A percentile compares a stretch with the other conserved stretches of the same genome.
Conservation (phyloP, 53 echinoderm and acorn worm species). For the Mesocentrotus franciscanus region DNA sequence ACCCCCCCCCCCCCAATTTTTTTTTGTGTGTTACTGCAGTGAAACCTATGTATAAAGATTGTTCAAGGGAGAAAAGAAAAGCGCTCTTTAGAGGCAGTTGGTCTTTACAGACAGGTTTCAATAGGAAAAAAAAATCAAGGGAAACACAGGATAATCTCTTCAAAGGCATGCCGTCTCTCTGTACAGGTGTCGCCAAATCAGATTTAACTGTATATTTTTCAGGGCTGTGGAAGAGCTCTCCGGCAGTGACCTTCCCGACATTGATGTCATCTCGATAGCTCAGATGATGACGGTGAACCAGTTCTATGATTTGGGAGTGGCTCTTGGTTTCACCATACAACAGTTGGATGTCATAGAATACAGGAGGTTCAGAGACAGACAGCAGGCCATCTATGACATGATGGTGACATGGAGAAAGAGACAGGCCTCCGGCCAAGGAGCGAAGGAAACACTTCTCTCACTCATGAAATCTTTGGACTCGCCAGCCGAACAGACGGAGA, state of each 20-base stretch:
- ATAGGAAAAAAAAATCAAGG: too few species aligned
- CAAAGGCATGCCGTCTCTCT: too few species aligned
- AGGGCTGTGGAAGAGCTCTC: neutral
- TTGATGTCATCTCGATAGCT: neutral
- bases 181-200: too few species aligned
- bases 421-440: neutral
- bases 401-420: neutral
- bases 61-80: too few species aligned
- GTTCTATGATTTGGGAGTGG: slow-evolving; percentile 17
- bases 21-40: neutral
- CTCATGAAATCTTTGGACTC: neutral
- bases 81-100: too few species aligned
- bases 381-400: slow-evolving; percentile 33
- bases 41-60: too few species aligned
- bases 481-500: neutral
- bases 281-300: neutral
- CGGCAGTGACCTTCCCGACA: neutral
- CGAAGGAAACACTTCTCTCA: slow-evolving; percentile 3
- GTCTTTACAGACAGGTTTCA: too few species aligned
- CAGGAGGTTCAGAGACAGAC: slow-evolving; percentile 18
- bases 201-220: too few species aligned
- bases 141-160: too few species aligned
- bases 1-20: too few species aligned
- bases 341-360: too few species aligned
- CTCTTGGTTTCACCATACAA: too few species aligned